phyloP scores from a whole-genome alignment of 1,140 invertebrate genomes.

The Drosophila pseudoananassae region DNA sequence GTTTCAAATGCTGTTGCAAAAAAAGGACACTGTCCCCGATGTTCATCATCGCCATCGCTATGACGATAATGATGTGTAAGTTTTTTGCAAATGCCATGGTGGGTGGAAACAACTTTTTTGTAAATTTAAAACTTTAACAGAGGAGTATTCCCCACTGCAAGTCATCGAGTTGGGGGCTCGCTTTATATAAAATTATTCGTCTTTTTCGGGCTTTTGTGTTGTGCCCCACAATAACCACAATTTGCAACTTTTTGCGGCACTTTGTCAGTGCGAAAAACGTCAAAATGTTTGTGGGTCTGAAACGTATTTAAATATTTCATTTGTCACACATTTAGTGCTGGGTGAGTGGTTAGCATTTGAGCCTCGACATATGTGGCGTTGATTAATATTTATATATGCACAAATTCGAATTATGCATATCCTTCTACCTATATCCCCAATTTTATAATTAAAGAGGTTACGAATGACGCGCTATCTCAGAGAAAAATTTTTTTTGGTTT shows the following conservation, averaged over 20 bases:
- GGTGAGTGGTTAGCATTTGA: constrained; percentile 9
- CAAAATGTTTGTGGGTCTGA: constrained; percentile 71
- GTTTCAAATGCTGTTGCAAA: constrained; percentile 66
- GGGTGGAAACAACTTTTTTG: constrained; percentile 24
- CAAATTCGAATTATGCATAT: neutral
- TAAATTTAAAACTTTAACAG: constrained; percentile 67
- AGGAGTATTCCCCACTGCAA: constrained; percentile 48
- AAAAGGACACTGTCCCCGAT: constrained; percentile 30
- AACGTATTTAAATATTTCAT: constrained; percentile 78
- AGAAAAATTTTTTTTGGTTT: constrained; percentile 6
- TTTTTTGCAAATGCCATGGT: constrained; percentile 34
- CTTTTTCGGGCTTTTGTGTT: constrained; percentile 60
- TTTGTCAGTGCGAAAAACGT: constrained; percentile 65
- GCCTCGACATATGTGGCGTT: constrained; percentile 32
- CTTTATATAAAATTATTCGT: constrained; percentile 57
- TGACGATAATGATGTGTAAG: constrained; percentile 45
- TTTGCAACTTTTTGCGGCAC: constrained; percentile 77
- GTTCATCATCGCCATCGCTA: constrained; percentile 26
- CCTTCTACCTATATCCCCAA: neutral
- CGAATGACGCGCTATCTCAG: neutral
- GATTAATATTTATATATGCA: constrained; percentile 32
- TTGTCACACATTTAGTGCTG: constrained; percentile 65
- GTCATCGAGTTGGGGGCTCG: constrained; percentile 52
- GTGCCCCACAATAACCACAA: constrained; percentile 77
- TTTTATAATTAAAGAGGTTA: neutral